Percentiles rank a stretch among this genome's conserved stretches.
Evolutionary conservation across 2,888 invertebrate genomes (phyloP).

Genomic region (Phragmatobia fuliginosa): DNA sequence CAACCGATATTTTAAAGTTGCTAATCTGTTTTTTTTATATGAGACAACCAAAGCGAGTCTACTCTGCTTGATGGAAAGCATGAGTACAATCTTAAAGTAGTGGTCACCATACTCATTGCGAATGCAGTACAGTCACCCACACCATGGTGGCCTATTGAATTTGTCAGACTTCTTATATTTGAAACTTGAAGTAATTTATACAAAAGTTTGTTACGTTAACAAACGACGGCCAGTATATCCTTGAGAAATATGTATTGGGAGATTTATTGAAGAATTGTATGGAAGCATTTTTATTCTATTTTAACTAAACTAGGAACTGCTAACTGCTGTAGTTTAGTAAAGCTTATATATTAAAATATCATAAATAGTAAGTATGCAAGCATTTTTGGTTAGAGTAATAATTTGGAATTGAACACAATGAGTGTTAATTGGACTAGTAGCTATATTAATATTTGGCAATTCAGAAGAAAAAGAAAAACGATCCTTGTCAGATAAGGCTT

Average conservation of each 20-base stretch:
- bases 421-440: slow-evolving; percentile 43
- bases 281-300: background rate
- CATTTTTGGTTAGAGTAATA: slow-evolving; percentile 9
- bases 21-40: too few species aligned
- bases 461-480: slow-evolving; percentile 24
- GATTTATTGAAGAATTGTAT: background rate
- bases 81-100: too few species aligned
- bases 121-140: too few species aligned
- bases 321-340: slow-evolving; percentile 1
- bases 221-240: background rate
- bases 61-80: too few species aligned
- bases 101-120: too few species aligned
- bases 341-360: background rate
- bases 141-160: too few species aligned
- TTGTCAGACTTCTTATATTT: background rate
- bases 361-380: background rate
- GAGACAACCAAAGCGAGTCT: too few species aligned
- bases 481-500: background rate
- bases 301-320: background rate
- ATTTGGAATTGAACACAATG: slow-evolving; percentile 38
- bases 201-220: background rate
- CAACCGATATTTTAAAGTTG: background rate
- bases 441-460: slow-evolving; percentile 45
- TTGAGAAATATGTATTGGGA: background rate
- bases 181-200: background rate